Evolutionary conservation across 2,797 vertebrate genomes (phyloP).

Genomic region (Pempheris klunzingeri): DNA sequence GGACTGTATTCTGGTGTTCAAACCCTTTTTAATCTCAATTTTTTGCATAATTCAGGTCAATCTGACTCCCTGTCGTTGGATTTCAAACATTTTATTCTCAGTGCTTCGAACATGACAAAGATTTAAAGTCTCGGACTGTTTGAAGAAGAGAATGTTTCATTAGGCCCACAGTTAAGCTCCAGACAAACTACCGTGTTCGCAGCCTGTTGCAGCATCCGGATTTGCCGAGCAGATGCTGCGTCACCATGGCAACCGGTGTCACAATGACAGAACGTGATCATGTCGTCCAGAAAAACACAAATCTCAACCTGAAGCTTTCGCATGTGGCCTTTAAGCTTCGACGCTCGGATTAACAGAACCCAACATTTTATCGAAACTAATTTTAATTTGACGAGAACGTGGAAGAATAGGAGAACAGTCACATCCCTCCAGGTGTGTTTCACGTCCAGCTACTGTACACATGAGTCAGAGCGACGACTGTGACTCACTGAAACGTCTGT

Average conservation of each 20-base stretch:
- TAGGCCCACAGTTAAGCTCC: not conserved
- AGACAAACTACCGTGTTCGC: conserved; percentile 1
- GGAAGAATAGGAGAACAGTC: not conserved
- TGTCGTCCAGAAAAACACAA: not conserved
- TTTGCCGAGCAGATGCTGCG: conserved; percentile 26
- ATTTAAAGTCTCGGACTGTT: too few relatives aligned
- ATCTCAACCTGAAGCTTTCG: not conserved
- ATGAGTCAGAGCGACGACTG: not conserved
- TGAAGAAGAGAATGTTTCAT: not conserved
- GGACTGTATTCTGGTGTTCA: not conserved
- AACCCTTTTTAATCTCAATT: not conserved
- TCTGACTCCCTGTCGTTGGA: not conserved
- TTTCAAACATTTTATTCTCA: not conserved
- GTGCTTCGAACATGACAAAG: not conserved
- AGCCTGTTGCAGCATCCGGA: conserved; percentile 34
- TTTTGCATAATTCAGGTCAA: not conserved
- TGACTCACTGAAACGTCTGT: not conserved
- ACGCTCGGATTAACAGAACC: not conserved
- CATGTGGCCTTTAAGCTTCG: not conserved
- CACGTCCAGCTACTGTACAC: too few relatives aligned
- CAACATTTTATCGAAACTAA: too few relatives aligned
- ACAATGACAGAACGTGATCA: not conserved
- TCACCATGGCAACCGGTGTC: conserved; percentile 40
- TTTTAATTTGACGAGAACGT: too few relatives aligned
- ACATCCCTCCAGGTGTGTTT: not conserved